Evolutionary conservation across 2,888 invertebrate genomes (phyloP), one percentile per base, ranked within the genome.

Genomic region (Emmelina monodactyla): DNA sequence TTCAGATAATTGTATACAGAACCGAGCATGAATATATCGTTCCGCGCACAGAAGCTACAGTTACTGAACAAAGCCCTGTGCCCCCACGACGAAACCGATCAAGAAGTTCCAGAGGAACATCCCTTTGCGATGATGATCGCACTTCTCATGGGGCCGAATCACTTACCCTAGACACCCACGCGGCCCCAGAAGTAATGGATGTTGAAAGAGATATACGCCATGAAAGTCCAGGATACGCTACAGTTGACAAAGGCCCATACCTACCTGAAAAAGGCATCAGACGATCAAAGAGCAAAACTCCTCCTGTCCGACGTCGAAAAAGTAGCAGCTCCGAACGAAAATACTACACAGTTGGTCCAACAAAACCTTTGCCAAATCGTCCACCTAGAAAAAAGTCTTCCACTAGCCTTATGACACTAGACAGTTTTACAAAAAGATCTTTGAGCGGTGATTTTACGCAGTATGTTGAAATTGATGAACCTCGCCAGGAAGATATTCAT

Each of bases 91-190:
- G 84, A 22, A 86, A 85, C 4, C 80, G 86, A 35, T 78, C 79
- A 0, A 60, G 75, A 37, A 76, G 79, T 44, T 84, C 85, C 1
- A 60, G 82, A 32, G 73, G 81, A 7, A 79, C 81, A 16, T 83
- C 84, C 6, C 57, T 83, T 16, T 82, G 83, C 36, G 89, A 89
- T 45, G 88, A 88, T 39, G 88, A 88, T 47, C 82, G 87, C 19
- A 88, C 88, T 5, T 88, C 89, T 0, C 85, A 84, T 39, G 88
- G 86, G 1, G 87, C 86, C 1, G 88, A 89, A 40, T 88, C 88
- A 0, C 60, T 88, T 31, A 75, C 71, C 7, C 64, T 84, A 16
- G 84, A 84, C 50, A 73, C 66, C 22, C 71, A 80, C 43, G 43
- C 67, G 31, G 58, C 63, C 16, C 56, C 55, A 7, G 68, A 65